Conservation (phyloP, 1,140 invertebrate species). For the Bicyclus anynana region DNA sequence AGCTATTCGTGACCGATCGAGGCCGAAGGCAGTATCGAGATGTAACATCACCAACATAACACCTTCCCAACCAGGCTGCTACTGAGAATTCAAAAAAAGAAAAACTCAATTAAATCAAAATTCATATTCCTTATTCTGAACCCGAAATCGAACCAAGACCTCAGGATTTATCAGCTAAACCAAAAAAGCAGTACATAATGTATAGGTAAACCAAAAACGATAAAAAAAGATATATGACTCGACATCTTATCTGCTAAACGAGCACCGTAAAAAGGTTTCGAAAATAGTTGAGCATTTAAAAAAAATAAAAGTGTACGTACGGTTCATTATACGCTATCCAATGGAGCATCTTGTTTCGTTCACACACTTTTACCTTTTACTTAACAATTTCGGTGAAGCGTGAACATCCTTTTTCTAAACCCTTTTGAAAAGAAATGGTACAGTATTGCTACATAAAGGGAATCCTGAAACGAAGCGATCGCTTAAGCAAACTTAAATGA, state of each 20-base stretch:
- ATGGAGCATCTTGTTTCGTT: conserved; percentile 50
- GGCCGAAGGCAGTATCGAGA: too few species aligned
- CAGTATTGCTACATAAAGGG: conserved; percentile 28
- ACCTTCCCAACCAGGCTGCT: too few species aligned
- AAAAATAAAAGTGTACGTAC: conserved; percentile 40
- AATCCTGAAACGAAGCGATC: conserved; percentile 15
- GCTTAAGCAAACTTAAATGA: neutral
- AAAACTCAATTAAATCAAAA: too few species aligned
- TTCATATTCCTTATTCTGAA: too few species aligned
- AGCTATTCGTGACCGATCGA: too few species aligned
- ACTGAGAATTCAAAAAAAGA: too few species aligned
- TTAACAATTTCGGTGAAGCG: conserved; percentile 45
- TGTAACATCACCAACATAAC: too few species aligned
- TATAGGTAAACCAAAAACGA: too few species aligned
- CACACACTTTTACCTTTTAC: conserved; percentile 45
- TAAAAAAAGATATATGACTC: neutral
- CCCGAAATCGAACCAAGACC: too few species aligned
- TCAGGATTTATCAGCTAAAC: too few species aligned
- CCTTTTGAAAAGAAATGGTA: conserved; percentile 39
- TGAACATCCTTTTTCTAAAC: conserved; percentile 48
- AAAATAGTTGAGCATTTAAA: conserved; percentile 38
- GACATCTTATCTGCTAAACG: conserved; percentile 25
- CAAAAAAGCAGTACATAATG: too few species aligned
- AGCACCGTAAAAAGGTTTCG: conserved; percentile 43
- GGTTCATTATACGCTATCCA: conserved; percentile 40